Evolutionary conservation across 2,888 invertebrate species (phyloP), one percentile per base, ranked within the genome.

Genomic region (Thera britannica): DNA sequence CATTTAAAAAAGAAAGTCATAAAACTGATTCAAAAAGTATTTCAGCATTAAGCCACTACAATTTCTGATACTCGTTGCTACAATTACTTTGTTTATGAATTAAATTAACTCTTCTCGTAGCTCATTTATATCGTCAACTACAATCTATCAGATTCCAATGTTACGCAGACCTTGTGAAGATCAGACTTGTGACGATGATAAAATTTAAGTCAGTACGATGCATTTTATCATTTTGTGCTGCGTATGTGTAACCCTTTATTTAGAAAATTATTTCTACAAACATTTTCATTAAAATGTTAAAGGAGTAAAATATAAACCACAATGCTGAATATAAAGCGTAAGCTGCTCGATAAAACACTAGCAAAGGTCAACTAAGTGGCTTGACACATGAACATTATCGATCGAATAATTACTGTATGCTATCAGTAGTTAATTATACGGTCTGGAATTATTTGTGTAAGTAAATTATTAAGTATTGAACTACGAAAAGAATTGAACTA

Each of bases 151-250:
- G 67, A 74, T 75, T 74, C 62, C 72, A 73, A 75, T 55, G 71
- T 71, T 68, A 62, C 67, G 70, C 74, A 71, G 69, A 74, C 75
- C 74, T 74, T 75, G 70, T 67, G 75, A 80, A 80, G 81, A 80
- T 78, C 77, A 72, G 66, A 63, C 34, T 8, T 9, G 44, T 7
- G 9, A 46, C 8, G 9, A 46, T 46, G 44, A 46, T 46, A 46
- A 2, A 46, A 46, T 46, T 9, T 46, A 9, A 7, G 41, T 41
- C 41, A 46, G 36, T 36, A 36, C 72, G 76, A 74, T 76, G 72
- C 72, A 76, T 75, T 75, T 75, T 75, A 75, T 75, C 62, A 73
- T 77, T 75, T 77, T 78, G 38, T 3, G 6, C 77, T 73, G 75
- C 74, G 67, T 77, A 6, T 2, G 56, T 9, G 44, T 9, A 2